Evolutionary conservation across 2,797 vertebrate species (phyloP).

Genomic region (Adrianichthys oophorus): DNA sequence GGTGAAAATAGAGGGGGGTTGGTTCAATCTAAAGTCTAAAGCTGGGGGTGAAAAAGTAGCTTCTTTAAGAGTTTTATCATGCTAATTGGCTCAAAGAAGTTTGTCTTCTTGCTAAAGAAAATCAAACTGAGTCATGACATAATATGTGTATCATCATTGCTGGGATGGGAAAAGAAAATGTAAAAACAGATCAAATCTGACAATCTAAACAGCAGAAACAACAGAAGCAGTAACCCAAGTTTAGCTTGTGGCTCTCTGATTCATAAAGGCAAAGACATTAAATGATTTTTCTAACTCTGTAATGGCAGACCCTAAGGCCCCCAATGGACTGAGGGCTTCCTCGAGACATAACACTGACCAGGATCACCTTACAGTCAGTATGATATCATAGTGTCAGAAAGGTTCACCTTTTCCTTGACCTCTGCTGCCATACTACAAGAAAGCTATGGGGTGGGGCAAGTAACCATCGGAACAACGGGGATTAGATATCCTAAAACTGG

Average conservation of each 20-base stretch:
- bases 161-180: neutral
- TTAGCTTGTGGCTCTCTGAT: slow-evolving; percentile 19
- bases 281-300: neutral
- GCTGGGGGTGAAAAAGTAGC: slow-evolving; percentile 48
- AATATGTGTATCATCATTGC: too few species aligned
- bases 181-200: neutral
- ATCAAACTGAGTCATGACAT: too few species aligned
- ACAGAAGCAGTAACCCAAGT: slow-evolving; percentile 12
- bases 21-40: slow-evolving; percentile 54
- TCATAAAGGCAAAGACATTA: slow-evolving; percentile 21
- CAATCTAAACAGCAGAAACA: slow-evolving; percentile 24
- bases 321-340: slow-evolving; percentile 9
- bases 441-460: neutral
- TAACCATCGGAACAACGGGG: slow-evolving; percentile 3
- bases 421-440: slow-evolving; percentile 27
- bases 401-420: slow-evolving; percentile 32
- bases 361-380: slow-evolving; percentile 41
- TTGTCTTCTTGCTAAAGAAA: slow-evolving; percentile 28
- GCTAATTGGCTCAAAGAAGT: slow-evolving; percentile 48
- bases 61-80: slow-evolving; percentile 65
- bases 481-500: slow-evolving; percentile 13
- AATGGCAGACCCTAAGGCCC: too few species aligned
- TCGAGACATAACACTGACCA: slow-evolving; percentile 15
- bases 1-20: slow-evolving; percentile 52
- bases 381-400: slow-evolving; percentile 30